Evolutionary conservation across 2,113 vertebrate genomes (phyloP).

Genomic region (Ornithorhynchus anatinus): DNA sequence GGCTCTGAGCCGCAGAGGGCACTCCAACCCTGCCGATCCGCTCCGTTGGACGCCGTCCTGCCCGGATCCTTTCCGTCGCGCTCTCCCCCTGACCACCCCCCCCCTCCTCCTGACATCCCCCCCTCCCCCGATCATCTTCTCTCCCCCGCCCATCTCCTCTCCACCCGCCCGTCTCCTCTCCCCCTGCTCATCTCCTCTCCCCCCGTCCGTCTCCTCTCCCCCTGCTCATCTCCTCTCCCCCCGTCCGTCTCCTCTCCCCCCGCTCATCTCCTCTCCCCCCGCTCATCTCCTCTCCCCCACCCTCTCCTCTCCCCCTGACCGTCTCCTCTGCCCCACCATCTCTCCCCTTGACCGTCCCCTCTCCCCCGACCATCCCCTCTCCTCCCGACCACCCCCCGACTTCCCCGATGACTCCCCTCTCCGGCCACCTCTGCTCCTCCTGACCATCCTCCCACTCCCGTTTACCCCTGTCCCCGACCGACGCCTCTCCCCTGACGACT

Average conservation of each 20-base stretch:
- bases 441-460: rapidly evolving
- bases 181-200: too few relatives aligned
- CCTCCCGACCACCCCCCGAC: rapidly evolving
- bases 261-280: background rate
- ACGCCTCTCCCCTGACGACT: background rate
- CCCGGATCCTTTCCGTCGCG: background rate
- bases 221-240: background rate
- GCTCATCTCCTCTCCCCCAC: background rate
- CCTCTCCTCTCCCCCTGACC: background rate
- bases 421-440: background rate
- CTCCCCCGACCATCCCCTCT: background rate
- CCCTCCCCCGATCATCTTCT: background rate
- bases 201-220: background rate
- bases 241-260: background rate
- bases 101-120: background rate
- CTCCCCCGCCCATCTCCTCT: background rate
- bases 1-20: too few relatives aligned
- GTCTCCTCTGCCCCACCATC: background rate
- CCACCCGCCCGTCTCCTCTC: rapidly evolving
- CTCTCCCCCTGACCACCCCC: background rate
- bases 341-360: background rate
- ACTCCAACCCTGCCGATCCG: too few relatives aligned
- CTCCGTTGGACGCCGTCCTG: too few relatives aligned
- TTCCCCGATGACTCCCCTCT: too few relatives aligned
- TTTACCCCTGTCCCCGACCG: background rate